Percentiles rank a stretch among this genome's conserved stretches.
These are phyloP conservation scores for Monoplex corrugatus DNA, from an alignment of 2,888 invertebrate species.

Conservation along the genomic window DNA sequence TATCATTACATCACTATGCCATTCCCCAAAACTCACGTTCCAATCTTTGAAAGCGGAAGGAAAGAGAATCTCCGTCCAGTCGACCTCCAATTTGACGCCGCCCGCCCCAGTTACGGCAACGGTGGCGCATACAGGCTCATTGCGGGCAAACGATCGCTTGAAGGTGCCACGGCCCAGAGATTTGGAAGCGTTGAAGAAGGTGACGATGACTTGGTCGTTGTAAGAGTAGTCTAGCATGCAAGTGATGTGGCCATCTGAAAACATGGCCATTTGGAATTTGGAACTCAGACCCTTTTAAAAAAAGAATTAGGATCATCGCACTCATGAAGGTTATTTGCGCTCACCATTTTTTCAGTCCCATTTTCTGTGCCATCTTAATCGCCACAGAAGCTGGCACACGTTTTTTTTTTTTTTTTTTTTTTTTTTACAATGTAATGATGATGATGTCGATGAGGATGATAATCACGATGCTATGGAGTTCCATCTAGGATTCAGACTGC, in stretches of 20 bases:
- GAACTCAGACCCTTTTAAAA: too few relatives aligned
- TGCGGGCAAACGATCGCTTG: background rate
- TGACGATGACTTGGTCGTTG: conserved; percentile 31
- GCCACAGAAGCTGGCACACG: too few relatives aligned
- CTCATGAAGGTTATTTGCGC: too few relatives aligned
- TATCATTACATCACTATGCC: too few relatives aligned
- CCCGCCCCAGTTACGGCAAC: background rate
- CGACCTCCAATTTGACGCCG: background rate
- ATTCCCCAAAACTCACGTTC: background rate
- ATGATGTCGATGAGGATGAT: background rate
- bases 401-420: too few relatives aligned
- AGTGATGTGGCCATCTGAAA: background rate
- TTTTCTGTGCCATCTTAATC: too few relatives aligned
- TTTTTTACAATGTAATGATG: too few relatives aligned
- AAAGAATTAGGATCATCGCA: too few relatives aligned
- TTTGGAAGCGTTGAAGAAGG: background rate
- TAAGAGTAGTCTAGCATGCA: background rate
- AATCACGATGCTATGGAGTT: too few relatives aligned
- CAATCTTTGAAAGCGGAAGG: background rate
- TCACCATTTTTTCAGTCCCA: too few relatives aligned
- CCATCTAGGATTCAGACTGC: too few relatives aligned
- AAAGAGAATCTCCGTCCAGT: conserved; percentile 1
- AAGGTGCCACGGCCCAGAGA: background rate
- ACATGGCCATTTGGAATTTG: too few relatives aligned
- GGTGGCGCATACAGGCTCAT: conserved; percentile 4